Evolutionary conservation across 2,797 vertebrate species (phyloP).

Genomic region (Moxostoma hubbsi): DNA sequence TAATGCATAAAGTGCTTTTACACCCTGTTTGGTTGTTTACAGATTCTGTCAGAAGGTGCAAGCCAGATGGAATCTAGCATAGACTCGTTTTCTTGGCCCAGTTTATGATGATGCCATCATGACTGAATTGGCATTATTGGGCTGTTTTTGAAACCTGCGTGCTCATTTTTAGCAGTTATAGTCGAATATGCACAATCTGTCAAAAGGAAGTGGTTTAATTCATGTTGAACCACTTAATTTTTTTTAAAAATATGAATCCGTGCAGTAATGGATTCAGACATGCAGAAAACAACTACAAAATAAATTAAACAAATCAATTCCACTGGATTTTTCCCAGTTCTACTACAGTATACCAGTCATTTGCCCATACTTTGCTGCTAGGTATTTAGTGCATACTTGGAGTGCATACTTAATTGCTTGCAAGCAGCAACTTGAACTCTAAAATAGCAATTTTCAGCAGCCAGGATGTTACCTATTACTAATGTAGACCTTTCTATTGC

Average conservation of each 20-base stretch:
- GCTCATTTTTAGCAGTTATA: neutral
- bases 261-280: too few species aligned
- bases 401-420: neutral
- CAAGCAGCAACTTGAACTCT: constrained; percentile 16
- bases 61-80: neutral
- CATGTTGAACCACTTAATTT: neutral
- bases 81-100: neutral
- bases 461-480: neutral
- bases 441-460: neutral
- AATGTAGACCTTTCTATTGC: neutral
- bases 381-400: constrained; percentile 5
- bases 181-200: too few species aligned
- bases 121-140: neutral
- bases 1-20: neutral
- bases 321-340: neutral
- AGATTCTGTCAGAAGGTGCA: neutral
- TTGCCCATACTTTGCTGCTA: neutral
- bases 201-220: neutral
- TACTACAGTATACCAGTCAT: neutral
- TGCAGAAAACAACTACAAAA: neutral
- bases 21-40: constrained; percentile 5
- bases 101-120: neutral
- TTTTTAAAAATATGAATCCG: neutral
- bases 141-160: neutral
- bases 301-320: neutral